Conservation (phyloP, 1,140 invertebrate species). For the Octopus bimaculoides region DNA sequence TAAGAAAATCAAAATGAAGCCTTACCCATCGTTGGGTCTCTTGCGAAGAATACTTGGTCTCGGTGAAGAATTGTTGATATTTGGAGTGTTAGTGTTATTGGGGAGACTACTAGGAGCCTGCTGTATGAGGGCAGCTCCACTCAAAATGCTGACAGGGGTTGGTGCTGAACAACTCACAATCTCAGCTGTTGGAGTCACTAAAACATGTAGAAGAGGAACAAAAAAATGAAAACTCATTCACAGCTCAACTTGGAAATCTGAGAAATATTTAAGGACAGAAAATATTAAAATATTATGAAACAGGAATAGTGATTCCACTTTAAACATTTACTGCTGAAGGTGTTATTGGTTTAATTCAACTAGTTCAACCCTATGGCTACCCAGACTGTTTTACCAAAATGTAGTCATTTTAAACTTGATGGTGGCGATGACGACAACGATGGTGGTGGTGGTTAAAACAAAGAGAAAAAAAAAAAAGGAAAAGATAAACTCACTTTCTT, state of each 20-base stretch:
- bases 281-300: no score
- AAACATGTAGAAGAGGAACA: no score
- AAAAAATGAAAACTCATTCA: not conserved
- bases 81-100: constrained; percentile 18
- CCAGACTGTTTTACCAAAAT: no score
- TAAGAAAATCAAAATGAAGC: not conserved
- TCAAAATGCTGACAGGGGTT: constrained; percentile 6
- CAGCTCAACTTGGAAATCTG: no score
- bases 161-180: constrained; percentile 4
- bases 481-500: not conserved
- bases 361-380: no score
- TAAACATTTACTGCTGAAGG: no score
- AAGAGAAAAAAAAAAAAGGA: not conserved
- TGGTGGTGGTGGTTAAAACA: not conserved
- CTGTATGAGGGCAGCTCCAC: not conserved
- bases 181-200: not conserved
- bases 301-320: no score
- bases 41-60: constrained; percentile 70
- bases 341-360: no score
- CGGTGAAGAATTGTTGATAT: constrained; percentile 67
- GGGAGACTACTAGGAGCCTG: not conserved
- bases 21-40: constrained; percentile 64
- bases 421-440: not conserved
- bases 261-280: no score
- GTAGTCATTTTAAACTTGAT: not conserved